Base-by-base conservation (phyloP, 2,888 invertebrate genomes). In the Eustalomyia histrio region DNA sequence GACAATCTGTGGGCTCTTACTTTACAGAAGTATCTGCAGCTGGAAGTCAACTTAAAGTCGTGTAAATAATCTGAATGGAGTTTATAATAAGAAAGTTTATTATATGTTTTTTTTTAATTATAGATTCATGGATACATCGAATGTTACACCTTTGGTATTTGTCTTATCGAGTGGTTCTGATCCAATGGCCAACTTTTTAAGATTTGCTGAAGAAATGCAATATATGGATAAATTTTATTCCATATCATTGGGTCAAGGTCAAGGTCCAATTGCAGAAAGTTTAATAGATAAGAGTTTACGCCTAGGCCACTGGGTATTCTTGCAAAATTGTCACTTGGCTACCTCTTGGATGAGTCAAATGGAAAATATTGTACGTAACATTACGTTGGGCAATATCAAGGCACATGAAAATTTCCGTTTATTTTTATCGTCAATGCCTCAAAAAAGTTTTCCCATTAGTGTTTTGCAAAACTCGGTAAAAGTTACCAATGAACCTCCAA, bases 401-500 rank as follows among this genome's bases (percentile, higher is more conserved):
- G 93, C 95, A 0, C 93, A 96, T 87, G 87, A 91, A 0, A 93
- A 95, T 8, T 98, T 97, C 89, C 92, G 98, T 29, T 91, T 98
- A 0, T 98, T 93, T 90, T 92, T 98, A 63, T 97, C 97, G 82
- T 97, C 97, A 1, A 97, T 97, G 95, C 97, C 97, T 0, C 95
- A 95, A 0, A 92, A 92, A 33, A 92, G 93, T 84, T 98, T 98
- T 89, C 98, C 98, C 0, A 96, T 97, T 0, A 95, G 97, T 1
- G 95, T 98, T 10, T 92, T 98, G 2, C 97, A 98, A 89, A 97
- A 97, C 89, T 95, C 97, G 1, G 96, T 97, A 0, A 98, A 98
- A 91, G 95, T 98, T 71, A 98, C 97, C 0, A 97, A 97, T 89
- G 98, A 98, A 89, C 97, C 98, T 0, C 98, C 98, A 0, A 97